Conservation (phyloP, 1,140 invertebrate species). For the Diplogasteroides magnus region DNA sequence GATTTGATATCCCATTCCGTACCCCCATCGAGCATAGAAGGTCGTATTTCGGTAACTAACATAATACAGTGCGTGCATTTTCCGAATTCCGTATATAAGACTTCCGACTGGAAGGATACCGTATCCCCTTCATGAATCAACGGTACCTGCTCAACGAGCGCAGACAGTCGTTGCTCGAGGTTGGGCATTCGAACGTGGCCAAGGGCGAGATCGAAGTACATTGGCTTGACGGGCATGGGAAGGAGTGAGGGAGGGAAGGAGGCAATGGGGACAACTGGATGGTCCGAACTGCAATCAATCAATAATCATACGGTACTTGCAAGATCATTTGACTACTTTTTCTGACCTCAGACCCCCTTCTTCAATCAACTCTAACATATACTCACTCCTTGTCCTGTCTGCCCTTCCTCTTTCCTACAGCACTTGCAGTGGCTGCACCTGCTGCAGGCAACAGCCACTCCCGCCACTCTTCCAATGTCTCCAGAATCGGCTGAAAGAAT, state of each 20-base stretch:
- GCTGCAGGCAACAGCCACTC: neutral
- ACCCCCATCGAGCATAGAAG: no score
- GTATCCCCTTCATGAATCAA: no score
- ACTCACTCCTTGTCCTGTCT: neutral
- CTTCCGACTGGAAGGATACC: no score
- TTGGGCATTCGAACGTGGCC: neutral
- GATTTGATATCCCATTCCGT: no score
- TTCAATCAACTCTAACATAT: no score
- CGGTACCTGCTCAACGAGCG: no score
- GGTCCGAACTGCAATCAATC: neutral
- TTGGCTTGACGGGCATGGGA: slow-evolving; percentile 25
- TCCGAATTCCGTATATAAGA: no score
- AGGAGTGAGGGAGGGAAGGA: slow-evolving; percentile 13
- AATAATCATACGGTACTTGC: no score
- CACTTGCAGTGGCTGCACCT: neutral
- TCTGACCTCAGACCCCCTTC: no score
- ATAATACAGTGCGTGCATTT: no score
- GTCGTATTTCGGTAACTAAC: no score
- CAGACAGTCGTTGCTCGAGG: neutral
- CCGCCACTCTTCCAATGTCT: neutral
- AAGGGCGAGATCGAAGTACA: slow-evolving; percentile 24
- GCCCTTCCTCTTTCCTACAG: neutral
- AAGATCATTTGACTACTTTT: no score
- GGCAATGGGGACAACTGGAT: slow-evolving; percentile 11
- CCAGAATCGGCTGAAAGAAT: neutral